Percentiles rank a stretch among this genome's conserved stretches.
These are phyloP conservation scores for Thamnophis elegans DNA, from an alignment of 2,797 vertebrate genomes.

Conservation along the genomic window DNA sequence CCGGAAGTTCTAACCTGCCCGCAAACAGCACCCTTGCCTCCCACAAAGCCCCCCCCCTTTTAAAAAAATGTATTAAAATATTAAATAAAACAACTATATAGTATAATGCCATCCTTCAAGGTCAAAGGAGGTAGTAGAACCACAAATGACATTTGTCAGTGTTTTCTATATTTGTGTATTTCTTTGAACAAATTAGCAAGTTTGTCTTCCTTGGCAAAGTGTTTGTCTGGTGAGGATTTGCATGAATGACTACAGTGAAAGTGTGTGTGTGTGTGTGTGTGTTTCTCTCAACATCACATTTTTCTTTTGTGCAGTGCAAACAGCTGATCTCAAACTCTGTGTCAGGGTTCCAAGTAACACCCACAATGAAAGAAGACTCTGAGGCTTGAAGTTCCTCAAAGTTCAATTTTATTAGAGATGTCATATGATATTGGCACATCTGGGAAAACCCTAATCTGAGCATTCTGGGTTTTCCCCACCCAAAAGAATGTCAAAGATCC, in stretches of 20 bases:
- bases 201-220: not conserved
- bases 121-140: not conserved
- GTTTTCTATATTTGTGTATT: not conserved
- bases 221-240: not conserved
- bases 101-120: not conserved
- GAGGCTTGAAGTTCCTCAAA: too few relatives aligned
- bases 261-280: not conserved
- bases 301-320: not conserved
- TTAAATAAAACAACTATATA: not conserved
- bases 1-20: not conserved
- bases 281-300: not conserved
- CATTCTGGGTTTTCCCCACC: too few relatives aligned
- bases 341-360: too few relatives aligned
- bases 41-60: not conserved
- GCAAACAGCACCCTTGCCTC: not conserved
- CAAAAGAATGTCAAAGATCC: too few relatives aligned
- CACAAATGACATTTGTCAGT: not conserved
- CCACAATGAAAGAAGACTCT: too few relatives aligned
- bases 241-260: not conserved
- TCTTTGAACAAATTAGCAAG: not conserved
- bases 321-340: not conserved
- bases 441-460: too few relatives aligned
- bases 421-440: too few relatives aligned
- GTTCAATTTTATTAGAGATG: too few relatives aligned
- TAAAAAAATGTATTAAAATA: not conserved